Conservation (phyloP, 23 tunicate genomes). For the Halocynthia aurantium region DNA sequence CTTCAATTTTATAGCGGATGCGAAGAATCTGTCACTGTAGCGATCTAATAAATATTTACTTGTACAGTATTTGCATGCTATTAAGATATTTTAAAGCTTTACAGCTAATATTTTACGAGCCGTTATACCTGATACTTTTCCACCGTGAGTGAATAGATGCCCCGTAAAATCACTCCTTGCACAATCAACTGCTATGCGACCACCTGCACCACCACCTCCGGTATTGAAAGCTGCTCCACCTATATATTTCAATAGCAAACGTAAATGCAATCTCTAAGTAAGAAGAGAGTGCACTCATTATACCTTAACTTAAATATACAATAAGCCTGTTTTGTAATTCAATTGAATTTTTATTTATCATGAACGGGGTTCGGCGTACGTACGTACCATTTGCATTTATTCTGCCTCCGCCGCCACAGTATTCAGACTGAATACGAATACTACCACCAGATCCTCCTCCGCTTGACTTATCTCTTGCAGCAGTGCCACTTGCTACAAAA, state of each 20-base stretch:
- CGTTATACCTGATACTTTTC: slow-evolving; percentile 8
- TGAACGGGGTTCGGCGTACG: too few relatives aligned
- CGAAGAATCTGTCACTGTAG: too few relatives aligned
- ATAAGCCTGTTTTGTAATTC: background rate
- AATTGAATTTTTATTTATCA: too few relatives aligned
- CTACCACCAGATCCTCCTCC: slow-evolving; percentile 35
- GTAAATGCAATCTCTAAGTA: too few relatives aligned
- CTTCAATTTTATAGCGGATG: too few relatives aligned
- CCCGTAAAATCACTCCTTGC: slow-evolving; percentile 4
- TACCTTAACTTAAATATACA: too few relatives aligned
- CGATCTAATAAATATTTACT: too few relatives aligned
- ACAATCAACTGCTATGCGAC: slow-evolving; percentile 22
- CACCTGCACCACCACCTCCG: slow-evolving; percentile 34
- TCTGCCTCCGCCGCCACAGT: slow-evolving; percentile 20
- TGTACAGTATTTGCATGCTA: too few relatives aligned
- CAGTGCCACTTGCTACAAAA: slow-evolving; percentile 2
- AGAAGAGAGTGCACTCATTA: background rate
- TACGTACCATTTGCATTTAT: slow-evolving; percentile 10
- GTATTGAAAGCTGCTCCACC: slow-evolving; percentile 13
- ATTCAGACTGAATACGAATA: slow-evolving; percentile 10
- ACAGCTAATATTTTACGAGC: too few relatives aligned
- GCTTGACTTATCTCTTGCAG: slow-evolving; percentile 3
- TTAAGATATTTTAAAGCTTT: too few relatives aligned
- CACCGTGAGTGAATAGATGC: slow-evolving; percentile 15
- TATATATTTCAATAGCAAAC: background rate